Evolutionary conservation across 2,797 vertebrate species (phyloP).

Genomic region (Chanos chanos): DNA sequence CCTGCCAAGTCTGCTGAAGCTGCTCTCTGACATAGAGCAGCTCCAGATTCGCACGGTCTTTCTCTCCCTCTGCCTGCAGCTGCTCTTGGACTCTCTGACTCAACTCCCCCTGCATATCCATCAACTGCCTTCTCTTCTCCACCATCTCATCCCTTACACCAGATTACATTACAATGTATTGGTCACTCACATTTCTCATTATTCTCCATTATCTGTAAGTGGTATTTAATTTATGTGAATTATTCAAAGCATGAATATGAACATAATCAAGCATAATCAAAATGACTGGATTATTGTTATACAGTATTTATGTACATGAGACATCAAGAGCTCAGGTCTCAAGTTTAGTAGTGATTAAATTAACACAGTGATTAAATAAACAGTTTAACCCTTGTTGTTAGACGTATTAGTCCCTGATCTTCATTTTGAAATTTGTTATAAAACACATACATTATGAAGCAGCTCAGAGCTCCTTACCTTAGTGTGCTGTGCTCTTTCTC

Average conservation of each 20-base stretch:
- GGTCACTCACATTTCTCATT: slow-evolving; percentile 31
- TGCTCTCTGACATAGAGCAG: slow-evolving; percentile 55
- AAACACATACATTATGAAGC: too few species aligned
- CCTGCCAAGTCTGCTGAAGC: slow-evolving; percentile 50
- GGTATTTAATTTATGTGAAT: not conserved
- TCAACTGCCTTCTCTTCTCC: slow-evolving; percentile 54
- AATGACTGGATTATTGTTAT: too few species aligned
- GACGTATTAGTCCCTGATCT: too few species aligned
- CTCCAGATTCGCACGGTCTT: slow-evolving; percentile 57
- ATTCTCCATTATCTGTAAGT: not conserved
- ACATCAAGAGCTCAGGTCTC: too few species aligned
- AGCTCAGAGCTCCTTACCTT: slow-evolving; percentile 60
- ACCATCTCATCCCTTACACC: slow-evolving; percentile 63
- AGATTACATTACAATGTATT: slow-evolving; percentile 9
- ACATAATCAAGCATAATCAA: too few species aligned
- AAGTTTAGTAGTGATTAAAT: too few species aligned
- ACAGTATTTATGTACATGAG: too few species aligned
- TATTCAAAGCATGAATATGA: too few species aligned
- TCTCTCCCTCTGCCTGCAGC: slow-evolving; percentile 55
- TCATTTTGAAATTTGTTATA: too few species aligned
- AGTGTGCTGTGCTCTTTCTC: slow-evolving; percentile 67
- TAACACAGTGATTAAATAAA: too few species aligned
- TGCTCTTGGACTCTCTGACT: slow-evolving; percentile 56
- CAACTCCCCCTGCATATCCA: slow-evolving; percentile 63
- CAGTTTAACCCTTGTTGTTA: too few species aligned